Conservation (phyloP, 1,140 invertebrate species). For the Drosophila erecta region DNA sequence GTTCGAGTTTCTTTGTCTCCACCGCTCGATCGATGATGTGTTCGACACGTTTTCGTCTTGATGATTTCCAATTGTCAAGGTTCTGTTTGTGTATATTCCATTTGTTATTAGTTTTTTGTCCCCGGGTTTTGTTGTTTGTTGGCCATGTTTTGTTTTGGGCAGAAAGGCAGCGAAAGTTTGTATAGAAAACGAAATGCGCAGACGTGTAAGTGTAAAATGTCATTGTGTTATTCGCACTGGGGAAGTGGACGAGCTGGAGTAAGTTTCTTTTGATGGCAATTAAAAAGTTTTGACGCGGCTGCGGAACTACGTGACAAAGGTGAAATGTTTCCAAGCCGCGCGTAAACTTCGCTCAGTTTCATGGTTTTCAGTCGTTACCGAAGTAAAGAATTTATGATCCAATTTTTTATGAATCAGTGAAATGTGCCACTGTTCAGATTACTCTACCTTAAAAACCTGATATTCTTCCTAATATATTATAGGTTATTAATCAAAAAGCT, state of each 20-base stretch:
- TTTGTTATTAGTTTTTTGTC: slow-evolving; percentile 34
- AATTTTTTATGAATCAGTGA: slow-evolving; percentile 15
- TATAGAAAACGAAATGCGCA: slow-evolving; percentile 58
- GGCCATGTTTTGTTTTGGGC: slow-evolving; percentile 35
- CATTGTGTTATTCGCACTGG: slow-evolving; percentile 40
- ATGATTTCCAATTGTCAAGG: slow-evolving; percentile 97
- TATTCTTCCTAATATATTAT: not conserved
- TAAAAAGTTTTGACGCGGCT: slow-evolving; percentile 68
- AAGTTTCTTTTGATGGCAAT: slow-evolving; percentile 57
- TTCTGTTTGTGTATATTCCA: slow-evolving; percentile 87
- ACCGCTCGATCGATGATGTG: slow-evolving; percentile 95
- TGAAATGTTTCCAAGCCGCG: slow-evolving; percentile 43
- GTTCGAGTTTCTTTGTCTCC: slow-evolving; percentile 93
- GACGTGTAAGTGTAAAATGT: slow-evolving; percentile 39
- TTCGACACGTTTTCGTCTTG: slow-evolving; percentile 94
- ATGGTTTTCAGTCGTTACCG: slow-evolving; percentile 2
- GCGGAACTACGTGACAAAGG: slow-evolving; percentile 60
- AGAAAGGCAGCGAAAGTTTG: slow-evolving; percentile 71
- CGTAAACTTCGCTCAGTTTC: slow-evolving; percentile 29
- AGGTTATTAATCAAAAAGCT: not conserved
- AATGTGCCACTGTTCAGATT: slow-evolving; percentile 19
- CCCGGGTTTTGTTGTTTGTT: slow-evolving; percentile 27
- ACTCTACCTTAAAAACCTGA: not conserved
- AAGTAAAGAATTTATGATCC: slow-evolving; percentile 12
- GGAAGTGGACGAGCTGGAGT: slow-evolving; percentile 41